Evolutionary conservation across 2,888 invertebrate genomes (phyloP), one percentile per base, ranked within the genome.

Genomic region (Gymnocheta viridis): DNA sequence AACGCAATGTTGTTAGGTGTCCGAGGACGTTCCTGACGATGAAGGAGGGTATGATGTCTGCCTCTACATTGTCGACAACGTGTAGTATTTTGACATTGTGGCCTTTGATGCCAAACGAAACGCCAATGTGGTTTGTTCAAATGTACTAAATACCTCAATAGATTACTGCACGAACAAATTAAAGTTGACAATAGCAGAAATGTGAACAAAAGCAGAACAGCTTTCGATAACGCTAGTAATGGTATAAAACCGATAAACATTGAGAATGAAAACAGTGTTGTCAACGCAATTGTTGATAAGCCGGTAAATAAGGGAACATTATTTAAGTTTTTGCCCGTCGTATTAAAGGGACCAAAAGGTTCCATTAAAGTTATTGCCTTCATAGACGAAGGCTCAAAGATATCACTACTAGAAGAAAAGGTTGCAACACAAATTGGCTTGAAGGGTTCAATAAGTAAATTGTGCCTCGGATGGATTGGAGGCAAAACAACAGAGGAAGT

Each of bases 341-440:
- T 38, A 62, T 38, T 62, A 60, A 49, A 0, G 3, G 67, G 77
- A 24, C 66, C 67, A 35, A 77, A 77, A 5, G 76, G 67, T 27
- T 47, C n/a, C 2, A 38, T 38, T 9, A 2, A 22, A 12, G 35
- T 82, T 54, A 58, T 82, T 4, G 85, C 85, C 24, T 85, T 81
- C 76, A 76, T 85, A 27, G 82, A 85, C 51, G 82, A 80, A 77
- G 80, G 69, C 35, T 79, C 73, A 17, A 85, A 82, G 14, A 69
- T 82, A 27, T 72, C 80, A 44, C 70, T 81, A 14, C 41, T 81
- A 27, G 77, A 82, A 51, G 56, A 77, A 27, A 35, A 56, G 6
- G 62, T 72, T 17, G 78, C 79, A 9, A 69, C 17, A 2, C 17
- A 54, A 27, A 67, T 83, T 38, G 78, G 81, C 5, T 60, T 85